Conservation (phyloP, 2,113 vertebrate species). For the Sialia sialis region DNA sequence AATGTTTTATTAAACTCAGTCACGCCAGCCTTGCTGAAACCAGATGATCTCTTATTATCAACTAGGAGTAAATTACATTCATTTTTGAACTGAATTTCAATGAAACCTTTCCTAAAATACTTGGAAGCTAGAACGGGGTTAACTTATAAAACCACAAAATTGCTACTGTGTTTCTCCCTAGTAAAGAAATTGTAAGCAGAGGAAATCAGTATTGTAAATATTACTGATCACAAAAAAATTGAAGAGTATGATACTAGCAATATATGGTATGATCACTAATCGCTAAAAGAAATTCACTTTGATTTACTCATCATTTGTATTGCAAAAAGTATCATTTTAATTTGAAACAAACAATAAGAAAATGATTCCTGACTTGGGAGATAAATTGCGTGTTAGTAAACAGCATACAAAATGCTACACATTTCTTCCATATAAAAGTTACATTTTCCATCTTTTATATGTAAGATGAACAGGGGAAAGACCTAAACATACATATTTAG, state of each 20-base stretch:
- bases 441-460: background rate
- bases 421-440: background rate
- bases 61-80: conserved; percentile 79
- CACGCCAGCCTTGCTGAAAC: conserved; percentile 69
- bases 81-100: conserved; percentile 86
- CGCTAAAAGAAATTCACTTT: background rate
- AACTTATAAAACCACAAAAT: conserved; percentile 34
- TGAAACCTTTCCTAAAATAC: conserved; percentile 83
- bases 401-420: background rate
- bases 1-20: conserved; percentile 79
- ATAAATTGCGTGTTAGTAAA: background rate
- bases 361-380: background rate
- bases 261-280: background rate
- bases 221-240: background rate
- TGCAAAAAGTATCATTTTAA: background rate
- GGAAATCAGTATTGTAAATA: background rate
- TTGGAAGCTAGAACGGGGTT: conserved; percentile 74
- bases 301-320: background rate
- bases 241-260: background rate
- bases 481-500: background rate
- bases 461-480: background rate
- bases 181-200: background rate
- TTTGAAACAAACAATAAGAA: background rate
- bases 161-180: background rate
- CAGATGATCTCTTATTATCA: conserved; percentile 89